Conservation (phyloP, 2,888 invertebrate species). For the Allacma fusca region DNA sequence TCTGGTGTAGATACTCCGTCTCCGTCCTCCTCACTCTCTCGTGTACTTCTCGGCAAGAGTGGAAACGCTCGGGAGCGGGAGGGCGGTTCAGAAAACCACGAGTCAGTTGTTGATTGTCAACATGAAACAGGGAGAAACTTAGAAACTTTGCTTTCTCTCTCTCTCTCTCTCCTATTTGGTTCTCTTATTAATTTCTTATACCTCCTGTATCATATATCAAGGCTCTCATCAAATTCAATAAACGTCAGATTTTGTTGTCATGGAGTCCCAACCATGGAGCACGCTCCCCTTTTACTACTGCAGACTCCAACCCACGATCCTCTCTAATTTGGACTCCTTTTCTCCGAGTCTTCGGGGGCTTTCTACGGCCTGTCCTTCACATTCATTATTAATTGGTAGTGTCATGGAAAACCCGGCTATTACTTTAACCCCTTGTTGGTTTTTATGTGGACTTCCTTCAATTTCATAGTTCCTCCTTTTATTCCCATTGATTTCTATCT, state of each 20-base stretch:
- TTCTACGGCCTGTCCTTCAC: not conserved
- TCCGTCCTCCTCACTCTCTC: not conserved
- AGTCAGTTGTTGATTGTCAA: slow-evolving; percentile 18
- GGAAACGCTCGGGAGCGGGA: not conserved
- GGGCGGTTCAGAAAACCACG: not conserved
- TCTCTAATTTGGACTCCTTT: not conserved
- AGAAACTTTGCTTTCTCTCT: not conserved
- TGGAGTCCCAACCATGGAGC: not conserved
- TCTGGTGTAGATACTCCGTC: not conserved
- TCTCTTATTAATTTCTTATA: slow-evolving; percentile 5
- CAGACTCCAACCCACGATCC: not conserved
- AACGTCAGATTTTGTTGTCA: slow-evolving; percentile 16
- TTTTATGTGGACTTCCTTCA: not conserved
- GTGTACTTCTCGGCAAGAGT: not conserved
- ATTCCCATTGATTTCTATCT: not conserved
- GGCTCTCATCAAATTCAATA: slow-evolving; percentile 10
- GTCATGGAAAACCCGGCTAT: not conserved
- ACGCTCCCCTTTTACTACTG: not conserved
- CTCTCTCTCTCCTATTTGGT: slow-evolving; percentile 10
- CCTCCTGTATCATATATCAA: slow-evolving; percentile 5
- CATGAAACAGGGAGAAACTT: not conserved
- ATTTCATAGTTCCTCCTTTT: not conserved
- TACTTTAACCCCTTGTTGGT: slow-evolving; percentile 10
- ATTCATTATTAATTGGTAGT: not conserved
- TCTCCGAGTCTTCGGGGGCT: not conserved